Evolutionary conservation across 1,140 invertebrate genomes (phyloP), one percentile per base, ranked within the genome.

Genomic region (Leptonema lineaticorne): DNA sequence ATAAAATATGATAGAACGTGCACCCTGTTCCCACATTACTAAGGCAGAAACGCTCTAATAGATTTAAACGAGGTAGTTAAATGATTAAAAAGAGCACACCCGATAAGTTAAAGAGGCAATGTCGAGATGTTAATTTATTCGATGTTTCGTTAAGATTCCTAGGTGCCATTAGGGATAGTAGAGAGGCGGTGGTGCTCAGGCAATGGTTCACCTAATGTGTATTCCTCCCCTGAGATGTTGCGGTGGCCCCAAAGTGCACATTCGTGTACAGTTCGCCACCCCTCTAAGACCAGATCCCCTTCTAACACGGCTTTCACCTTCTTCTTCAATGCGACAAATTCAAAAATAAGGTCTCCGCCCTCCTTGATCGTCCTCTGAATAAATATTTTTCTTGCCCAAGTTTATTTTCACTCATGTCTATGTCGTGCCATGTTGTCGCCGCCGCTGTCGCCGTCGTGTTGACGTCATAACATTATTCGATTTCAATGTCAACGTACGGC

Each of bases 161-260:
- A 37, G 64, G 63, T 27, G n/a, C n/a, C n/a, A 18, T 20, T 65
- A 41, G 64, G 2, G 64, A 24, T 48, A 59, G 28, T 33, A 46
- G 46, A 11, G 14, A 46, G 45, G 41, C 28, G 41, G 50, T 24
- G 45, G 46, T 1, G 18, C 58, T 37, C 37, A 24, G 26, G 37
- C 24, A 58, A 30, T 6, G 24, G 22, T 4, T 45, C 53, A n/a
- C 65, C 29, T 57, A 67, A 58, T 60, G 67, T 62, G 67, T 68
- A 62, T 62, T 60, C 67, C 67, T 62, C 67, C 57, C 67, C 57
- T 28, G 67, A 62, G 67, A 62, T 68, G 67, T 68, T 68, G 67
- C 37, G 65, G 64, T 27, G 24, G 56, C 58, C 65, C 69, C 65
- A 70, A 70, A 70, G 69, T 70, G 69, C 69, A 67, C 69, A 70